Base-by-base conservation (phyloP, 2,888 invertebrate genomes). In the Eilema sororculum region DNA sequence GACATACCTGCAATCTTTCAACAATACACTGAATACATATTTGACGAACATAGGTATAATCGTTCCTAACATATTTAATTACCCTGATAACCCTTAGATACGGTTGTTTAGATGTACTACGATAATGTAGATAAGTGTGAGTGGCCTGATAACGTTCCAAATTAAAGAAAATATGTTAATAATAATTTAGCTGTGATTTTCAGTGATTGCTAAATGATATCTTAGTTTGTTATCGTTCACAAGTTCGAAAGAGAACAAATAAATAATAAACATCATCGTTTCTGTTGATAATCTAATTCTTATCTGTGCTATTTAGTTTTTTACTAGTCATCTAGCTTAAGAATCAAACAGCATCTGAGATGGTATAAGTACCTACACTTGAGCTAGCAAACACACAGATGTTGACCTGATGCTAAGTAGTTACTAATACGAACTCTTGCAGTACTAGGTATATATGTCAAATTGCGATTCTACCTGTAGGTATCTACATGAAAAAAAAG, bases 1-100 rank as follows among this genome's bases (percentile, higher is more conserved):
- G n/a, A n/a, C 46, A 2, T 52, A 52, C 64, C 64, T 64, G 64
- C 52, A 46, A 10, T 64, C 28, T 46, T 64, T 52, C 64, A 12
- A n/a, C 20, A 28, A 46, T 64, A 52, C 46, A 52, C 64, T 64
- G 28, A 64, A 64, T 52, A 52, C 64, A n/a, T 52, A 64, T 52
- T 64, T 30, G 9, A 6, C n/a, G n/a, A n/a, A 52, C n/a, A 52
- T n/a, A n/a, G n/a, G 0, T n/a, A 30, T 22, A 56, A 65, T 65
- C 56, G 24, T 10, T 20, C 25, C 9, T 9, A 41, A 56, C 58
- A 58, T 20, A 30, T 60, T 57, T 65, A 56, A 66, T 66, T 66
- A 66, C 25, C 57, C n/a, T 33, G 65, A 57, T 65, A 56, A 65
- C 65, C 41, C 59, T 37, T 28, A 59, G 58, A 66, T 66, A 59